These are phyloP conservation scores for Parazoanthus atlanticus DNA, from an alignment of 92 coral and sea anemone genomes.

Conservation along the genomic window DNA sequence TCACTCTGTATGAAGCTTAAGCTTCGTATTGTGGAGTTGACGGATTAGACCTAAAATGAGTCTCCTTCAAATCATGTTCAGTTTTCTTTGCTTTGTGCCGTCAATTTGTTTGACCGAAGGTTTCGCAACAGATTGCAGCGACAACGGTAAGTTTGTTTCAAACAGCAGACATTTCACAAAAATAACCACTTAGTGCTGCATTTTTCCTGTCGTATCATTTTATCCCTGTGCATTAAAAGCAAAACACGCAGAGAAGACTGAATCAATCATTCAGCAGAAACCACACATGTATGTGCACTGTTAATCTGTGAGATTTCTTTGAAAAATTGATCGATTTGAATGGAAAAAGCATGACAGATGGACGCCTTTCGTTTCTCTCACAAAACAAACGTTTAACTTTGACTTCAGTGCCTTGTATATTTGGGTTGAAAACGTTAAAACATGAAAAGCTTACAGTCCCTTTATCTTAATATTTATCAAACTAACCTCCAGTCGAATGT, in stretches of 20 bases:
- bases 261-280: background rate
- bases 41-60: background rate
- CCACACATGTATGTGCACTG: background rate
- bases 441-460: background rate
- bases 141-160: conserved; percentile 12
- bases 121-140: conserved; percentile 22
- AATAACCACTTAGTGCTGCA: no score
- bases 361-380: background rate
- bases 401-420: background rate
- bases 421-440: background rate
- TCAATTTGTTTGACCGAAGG: conserved; percentile 1
- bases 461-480: background rate
- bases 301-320: background rate
- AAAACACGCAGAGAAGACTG: background rate
- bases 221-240: background rate
- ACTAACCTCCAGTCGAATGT: background rate
- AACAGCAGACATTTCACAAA: background rate
- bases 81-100: background rate
- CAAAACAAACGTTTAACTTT: no score
- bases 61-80: background rate
- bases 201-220: background rate
- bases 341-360: no score
- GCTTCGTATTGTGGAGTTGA: background rate
- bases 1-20: background rate
- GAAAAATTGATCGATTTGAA: no score